These are phyloP conservation scores for Nycticorax nycticorax DNA, from an alignment of 2,113 vertebrate species.

Conservation along the genomic window DNA sequence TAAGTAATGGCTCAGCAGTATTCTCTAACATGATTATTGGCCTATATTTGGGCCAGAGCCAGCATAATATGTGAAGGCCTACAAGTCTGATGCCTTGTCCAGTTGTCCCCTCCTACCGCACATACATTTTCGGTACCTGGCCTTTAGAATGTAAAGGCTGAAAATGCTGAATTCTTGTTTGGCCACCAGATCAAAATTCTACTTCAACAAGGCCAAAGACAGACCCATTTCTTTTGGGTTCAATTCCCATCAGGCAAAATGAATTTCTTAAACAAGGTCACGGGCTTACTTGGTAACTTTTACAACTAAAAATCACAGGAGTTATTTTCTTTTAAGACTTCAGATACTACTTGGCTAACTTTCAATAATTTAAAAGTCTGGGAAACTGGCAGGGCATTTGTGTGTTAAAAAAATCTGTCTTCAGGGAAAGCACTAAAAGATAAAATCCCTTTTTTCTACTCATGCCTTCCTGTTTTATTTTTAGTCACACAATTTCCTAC, in stretches of 20 bases:
- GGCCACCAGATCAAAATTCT: neutral
- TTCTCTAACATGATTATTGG: neutral
- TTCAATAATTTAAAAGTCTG: neutral
- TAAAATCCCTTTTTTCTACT: neutral
- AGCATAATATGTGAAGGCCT: neutral
- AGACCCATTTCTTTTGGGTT: neutral
- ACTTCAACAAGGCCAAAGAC: neutral
- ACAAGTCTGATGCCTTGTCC: neutral
- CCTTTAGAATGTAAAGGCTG: rapidly evolving
- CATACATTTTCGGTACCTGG: neutral
- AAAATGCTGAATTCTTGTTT: neutral
- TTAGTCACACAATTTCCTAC: neutral
- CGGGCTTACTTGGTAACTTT: neutral
- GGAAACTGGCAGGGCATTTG: neutral
- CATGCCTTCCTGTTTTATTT: neutral
- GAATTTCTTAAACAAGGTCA: neutral
- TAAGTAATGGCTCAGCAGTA: neutral
- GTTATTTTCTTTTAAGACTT: neutral
- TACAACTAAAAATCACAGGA: neutral
- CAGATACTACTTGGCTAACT: neutral
- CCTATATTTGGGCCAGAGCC: neutral
- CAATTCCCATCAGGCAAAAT: neutral
- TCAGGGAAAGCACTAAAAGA: neutral
- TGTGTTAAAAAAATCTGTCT: neutral
- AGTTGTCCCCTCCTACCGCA: neutral